These are phyloP conservation scores for Eumaeus atala DNA, from an alignment of 1,140 invertebrate species.

Conservation along the genomic window DNA sequence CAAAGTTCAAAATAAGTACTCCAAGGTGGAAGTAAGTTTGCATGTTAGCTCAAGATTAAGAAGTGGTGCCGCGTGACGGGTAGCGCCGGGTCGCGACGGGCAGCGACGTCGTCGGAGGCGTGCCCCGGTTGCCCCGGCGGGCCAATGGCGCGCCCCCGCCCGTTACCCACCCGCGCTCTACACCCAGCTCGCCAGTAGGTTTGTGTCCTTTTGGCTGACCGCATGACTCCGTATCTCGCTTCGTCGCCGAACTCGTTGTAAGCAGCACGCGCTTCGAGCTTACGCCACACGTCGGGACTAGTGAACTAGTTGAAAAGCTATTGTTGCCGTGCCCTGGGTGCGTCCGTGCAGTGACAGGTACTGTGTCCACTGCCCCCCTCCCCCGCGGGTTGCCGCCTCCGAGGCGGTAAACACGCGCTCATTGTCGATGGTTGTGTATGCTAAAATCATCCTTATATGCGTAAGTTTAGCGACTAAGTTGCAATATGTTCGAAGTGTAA, in stretches of 20 bases:
- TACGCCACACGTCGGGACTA: constrained; percentile 46
- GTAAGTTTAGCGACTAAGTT: constrained; percentile 9
- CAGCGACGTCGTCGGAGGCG: constrained; percentile 51
- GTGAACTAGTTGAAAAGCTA: constrained; percentile 52
- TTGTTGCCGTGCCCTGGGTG: constrained; percentile 50
- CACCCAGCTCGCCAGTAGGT: constrained; percentile 72
- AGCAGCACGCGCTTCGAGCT: constrained; percentile 65
- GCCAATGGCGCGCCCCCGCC: constrained; percentile 62
- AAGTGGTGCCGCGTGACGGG: constrained; percentile 29
- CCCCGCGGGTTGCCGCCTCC: constrained; percentile 38
- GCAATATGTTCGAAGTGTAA: background rate
- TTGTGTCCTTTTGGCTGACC: constrained; percentile 75
- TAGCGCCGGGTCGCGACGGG: constrained; percentile 20
- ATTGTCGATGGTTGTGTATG: constrained; percentile 50
- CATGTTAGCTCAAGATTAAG: constrained; percentile 34
- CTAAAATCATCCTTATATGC: constrained; percentile 27
- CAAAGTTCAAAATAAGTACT: constrained; percentile 3
- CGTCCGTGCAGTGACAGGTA: constrained; percentile 21
- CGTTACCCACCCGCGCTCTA: constrained; percentile 49
- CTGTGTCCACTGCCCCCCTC: constrained; percentile 32
- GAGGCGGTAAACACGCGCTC: constrained; percentile 34
- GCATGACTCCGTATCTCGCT: constrained; percentile 75
- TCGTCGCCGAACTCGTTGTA: constrained; percentile 70
- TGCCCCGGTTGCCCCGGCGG: constrained; percentile 56
- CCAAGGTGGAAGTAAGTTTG: constrained; percentile 24